These are phyloP conservation scores for Hypomecis atomaria DNA, from an alignment of 2,888 invertebrate genomes.

Conservation along the genomic window DNA sequence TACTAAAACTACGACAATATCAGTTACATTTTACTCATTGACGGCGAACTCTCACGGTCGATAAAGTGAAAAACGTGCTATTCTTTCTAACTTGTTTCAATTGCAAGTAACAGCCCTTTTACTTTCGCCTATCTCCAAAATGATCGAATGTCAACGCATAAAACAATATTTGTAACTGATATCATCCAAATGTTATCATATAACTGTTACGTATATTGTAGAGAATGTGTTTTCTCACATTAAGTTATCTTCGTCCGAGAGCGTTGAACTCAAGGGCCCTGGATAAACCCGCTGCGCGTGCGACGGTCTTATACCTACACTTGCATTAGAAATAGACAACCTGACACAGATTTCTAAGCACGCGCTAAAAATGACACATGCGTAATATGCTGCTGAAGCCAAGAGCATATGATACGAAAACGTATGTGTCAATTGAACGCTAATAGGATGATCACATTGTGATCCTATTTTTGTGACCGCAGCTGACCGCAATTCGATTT, in stretches of 20 bases:
- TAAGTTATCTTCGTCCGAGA: constrained; percentile 63
- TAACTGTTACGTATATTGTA: constrained; percentile 57
- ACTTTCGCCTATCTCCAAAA: constrained; percentile 6
- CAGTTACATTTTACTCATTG: no score
- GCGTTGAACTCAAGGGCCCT: constrained; percentile 62
- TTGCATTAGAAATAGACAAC: constrained; percentile 42
- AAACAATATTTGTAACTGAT: constrained; percentile 47
- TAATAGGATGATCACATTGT: constrained; percentile 6
- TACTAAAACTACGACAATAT: no score
- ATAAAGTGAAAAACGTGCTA: no score
- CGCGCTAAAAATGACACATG: constrained; percentile 39
- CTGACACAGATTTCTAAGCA: constrained; percentile 43
- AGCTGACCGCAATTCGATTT: background rate
- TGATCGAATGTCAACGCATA: constrained; percentile 6
- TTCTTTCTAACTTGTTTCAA: no score
- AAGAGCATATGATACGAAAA: constrained; percentile 26
- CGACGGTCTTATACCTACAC: constrained; percentile 43
- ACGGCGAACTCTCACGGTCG: no score
- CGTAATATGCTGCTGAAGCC: constrained; percentile 39
- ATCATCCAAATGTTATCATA: constrained; percentile 61
- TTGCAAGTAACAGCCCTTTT: no score
- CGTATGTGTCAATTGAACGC: constrained; percentile 14
- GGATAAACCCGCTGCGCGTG: constrained; percentile 54
- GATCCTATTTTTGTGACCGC: background rate
- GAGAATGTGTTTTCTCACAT: constrained; percentile 65